Evolutionary conservation across 2,113 vertebrate genomes (phyloP).

Genomic region (Hyla sarda): DNA sequence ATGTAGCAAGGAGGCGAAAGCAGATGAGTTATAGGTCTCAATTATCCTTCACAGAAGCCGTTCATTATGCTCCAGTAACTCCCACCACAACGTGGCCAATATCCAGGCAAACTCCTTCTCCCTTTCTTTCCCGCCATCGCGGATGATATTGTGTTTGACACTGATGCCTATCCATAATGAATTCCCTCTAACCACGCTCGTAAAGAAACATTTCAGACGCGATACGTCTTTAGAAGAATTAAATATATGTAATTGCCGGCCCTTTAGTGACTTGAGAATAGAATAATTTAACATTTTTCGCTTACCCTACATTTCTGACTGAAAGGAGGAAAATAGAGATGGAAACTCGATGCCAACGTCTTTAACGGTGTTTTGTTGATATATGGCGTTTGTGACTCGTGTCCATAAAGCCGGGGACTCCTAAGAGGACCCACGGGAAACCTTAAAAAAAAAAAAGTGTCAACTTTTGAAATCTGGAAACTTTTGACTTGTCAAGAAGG

Average conservation of each 20-base stretch:
- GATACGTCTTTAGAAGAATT: slow-evolving; percentile 4
- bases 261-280: background rate
- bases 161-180: slow-evolving; percentile 39
- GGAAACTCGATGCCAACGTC: background rate
- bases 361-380: background rate
- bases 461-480: background rate
- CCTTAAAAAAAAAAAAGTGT: background rate
- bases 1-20: slow-evolving; percentile 36
- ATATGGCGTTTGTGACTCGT: background rate
- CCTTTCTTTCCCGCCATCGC: slow-evolving; percentile 30
- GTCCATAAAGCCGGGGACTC: background rate
- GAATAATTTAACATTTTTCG: background rate
- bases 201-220: slow-evolving; percentile 35
- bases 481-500: background rate
- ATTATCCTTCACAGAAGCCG: slow-evolving; percentile 46
- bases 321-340: background rate
- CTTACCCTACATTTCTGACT: slow-evolving; percentile 6
- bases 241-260: slow-evolving; percentile 30
- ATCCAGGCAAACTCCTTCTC: slow-evolving; percentile 28
- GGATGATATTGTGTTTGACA: slow-evolving; percentile 51
- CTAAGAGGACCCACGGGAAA: background rate
- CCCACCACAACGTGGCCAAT: slow-evolving; percentile 28
- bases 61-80: slow-evolving; percentile 57
- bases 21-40: slow-evolving; percentile 54
- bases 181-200: slow-evolving; percentile 22